A percentile compares a stretch with the other conserved stretches of the same genome.
These are phyloP conservation scores for Ormyrus pomaceus DNA, from an alignment of 2,888 invertebrate species.

Conservation along the genomic window DNA sequence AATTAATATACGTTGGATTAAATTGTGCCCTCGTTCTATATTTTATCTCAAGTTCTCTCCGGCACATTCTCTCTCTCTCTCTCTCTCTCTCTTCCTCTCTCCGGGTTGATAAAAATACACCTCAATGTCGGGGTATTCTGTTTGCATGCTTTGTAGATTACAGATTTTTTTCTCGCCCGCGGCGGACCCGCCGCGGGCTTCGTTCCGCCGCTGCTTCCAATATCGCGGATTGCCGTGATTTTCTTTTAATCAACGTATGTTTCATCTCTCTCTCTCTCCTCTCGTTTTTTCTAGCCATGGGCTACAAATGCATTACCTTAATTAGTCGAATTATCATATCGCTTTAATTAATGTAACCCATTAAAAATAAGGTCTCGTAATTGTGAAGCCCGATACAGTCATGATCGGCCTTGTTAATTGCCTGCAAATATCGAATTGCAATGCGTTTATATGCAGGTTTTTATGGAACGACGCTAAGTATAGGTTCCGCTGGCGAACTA, in stretches of 20 bases:
- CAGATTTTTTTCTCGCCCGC: neutral
- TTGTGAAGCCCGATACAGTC: neutral
- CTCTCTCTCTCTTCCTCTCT: neutral
- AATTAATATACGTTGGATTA: too few species aligned
- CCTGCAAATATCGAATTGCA: neutral
- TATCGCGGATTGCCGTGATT: conserved; percentile 11
- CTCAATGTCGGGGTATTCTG: conserved; percentile 7
- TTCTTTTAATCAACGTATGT: neutral
- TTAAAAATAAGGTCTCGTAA: neutral
- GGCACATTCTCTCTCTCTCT: neutral
- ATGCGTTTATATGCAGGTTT: neutral
- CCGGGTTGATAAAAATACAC: conserved; percentile 21
- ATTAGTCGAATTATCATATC: conserved; percentile 14
- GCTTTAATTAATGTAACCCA: conserved; percentile 8
- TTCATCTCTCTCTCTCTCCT: neutral
- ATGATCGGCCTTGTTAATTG: neutral
- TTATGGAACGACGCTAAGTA: too few species aligned
- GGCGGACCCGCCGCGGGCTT: conserved; percentile 1
- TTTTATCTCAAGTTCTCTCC: conserved; percentile 27
- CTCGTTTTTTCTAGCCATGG: neutral
- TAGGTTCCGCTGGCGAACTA: too few species aligned
- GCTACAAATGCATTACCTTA: conserved; percentile 18
- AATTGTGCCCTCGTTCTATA: conserved; percentile 24
- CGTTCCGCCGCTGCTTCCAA: conserved; percentile 15
- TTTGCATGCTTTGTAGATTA: conserved; percentile 5